Conservation (phyloP, 2,797 vertebrate genomes). For the Pseudochromis fuscus region DNA sequence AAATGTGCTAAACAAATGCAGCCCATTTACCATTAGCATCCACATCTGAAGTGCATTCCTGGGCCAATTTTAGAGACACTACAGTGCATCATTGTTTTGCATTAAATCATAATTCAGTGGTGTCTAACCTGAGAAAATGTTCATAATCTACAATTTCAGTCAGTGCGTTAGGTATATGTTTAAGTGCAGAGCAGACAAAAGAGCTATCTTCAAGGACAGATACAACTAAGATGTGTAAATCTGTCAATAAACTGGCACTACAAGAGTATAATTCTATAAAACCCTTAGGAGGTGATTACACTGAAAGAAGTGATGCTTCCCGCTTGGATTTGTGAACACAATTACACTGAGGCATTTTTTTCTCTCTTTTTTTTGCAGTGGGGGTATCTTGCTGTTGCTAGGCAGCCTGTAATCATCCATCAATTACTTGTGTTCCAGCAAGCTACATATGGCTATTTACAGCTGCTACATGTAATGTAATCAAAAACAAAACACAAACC, state of each 20-base stretch:
- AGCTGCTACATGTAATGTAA: conserved; percentile 1
- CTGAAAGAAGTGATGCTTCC: conserved; percentile 19
- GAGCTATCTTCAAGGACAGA: conserved; percentile 14
- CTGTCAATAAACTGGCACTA: conserved; percentile 23
- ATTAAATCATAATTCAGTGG: not conserved
- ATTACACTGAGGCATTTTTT: conserved; percentile 21
- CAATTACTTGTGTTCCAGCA: conserved; percentile 32
- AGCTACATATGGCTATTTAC: conserved; percentile 26
- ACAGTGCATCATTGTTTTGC: not conserved
- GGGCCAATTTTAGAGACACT: not conserved
- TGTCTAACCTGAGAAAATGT: not conserved
- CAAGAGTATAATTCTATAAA: conserved; percentile 30
- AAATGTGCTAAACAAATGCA: not conserved
- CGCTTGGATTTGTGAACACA: conserved; percentile 15
- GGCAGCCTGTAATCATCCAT: conserved; percentile 48
- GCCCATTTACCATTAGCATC: not conserved
- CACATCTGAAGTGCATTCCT: not conserved
- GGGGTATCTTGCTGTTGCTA: conserved; percentile 37
- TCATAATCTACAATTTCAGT: not conserved
- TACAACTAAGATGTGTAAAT: conserved; percentile 15
- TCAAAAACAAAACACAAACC: conserved; percentile 38
- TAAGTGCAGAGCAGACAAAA: not conserved
- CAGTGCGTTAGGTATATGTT: not conserved
- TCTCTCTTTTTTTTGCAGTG: conserved; percentile 1
- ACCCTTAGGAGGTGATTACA: conserved; percentile 17